Evolutionary conservation across 2,113 vertebrate species (phyloP), one percentile per base, ranked within the genome.

Genomic region (Donacobius atricapilla): DNA sequence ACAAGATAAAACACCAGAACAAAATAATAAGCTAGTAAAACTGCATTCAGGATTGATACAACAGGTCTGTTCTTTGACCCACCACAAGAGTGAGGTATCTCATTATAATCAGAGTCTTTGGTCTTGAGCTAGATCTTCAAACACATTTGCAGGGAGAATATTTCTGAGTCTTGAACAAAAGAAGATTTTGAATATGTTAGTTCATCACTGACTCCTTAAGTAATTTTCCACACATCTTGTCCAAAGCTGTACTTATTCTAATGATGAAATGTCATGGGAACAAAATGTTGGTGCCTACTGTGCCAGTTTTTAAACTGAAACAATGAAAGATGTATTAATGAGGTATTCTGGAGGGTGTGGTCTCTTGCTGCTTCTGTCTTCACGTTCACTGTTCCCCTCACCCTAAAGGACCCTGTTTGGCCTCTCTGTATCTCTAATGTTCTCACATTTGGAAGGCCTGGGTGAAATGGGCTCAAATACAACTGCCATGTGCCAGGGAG

Each of bases 21-120:
- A 89, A 96, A 96, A 83, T 86, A 95, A 92, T 65, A n/a, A 70
- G 12, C 71, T 75, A 42, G 88, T 82, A 94, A 92, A 78, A 86
- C 30, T 30, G 8, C 68, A 56, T 82, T 91, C 51, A 85, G n/a
- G 42, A 63, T 33, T 81, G 76, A 87, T 63, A 86, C 35, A 88
- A 82, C 71, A 72, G 39, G 53, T 91, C 53, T 93, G 37, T 71
- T 90, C 54, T 76, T 95, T 85, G 63, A 60, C 69, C 18, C 13
- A 64, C 22, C 9, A 31, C 45, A 85, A 44, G 45, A 89, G 45
- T 78, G 69, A 95, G 75, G 76, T 64, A 23, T 69, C 39, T 95
- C 60, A 88, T 93, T 92, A 69, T 91, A 39, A 69, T 69, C 47
- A 66, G 19, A 71, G 35, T 73, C 40, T 63, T 69, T 87, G 25